Base-by-base conservation (phyloP, 2,888 invertebrate genomes). In the Dryococelus australis region DNA sequence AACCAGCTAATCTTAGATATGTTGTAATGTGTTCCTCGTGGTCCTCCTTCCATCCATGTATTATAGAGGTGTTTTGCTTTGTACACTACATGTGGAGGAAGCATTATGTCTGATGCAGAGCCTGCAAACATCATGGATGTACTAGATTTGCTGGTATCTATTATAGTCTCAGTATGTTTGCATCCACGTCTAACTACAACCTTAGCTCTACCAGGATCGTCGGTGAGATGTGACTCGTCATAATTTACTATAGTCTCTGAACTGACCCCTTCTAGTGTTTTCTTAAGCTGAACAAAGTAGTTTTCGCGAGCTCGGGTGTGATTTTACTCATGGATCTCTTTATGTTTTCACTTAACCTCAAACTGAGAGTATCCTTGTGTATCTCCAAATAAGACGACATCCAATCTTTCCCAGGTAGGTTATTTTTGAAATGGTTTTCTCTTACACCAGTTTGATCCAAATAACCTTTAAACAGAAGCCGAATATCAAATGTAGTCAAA, bases 51-150 rank as follows among this genome's bases (percentile, higher is more conserved):
- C 10, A 89, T 91, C 93, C 93, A 93, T 16, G 91, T 90, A 80
- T 91, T 88, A 89, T 91, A 92, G 24, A 93, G 85, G 87, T 92
- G 86, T 87, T 90, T 89, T 0, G 92, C 90, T 89, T 92, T 93
- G 89, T 92, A 92, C 0, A 92, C 92, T 9, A 92, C 91, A 89
- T 92, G 93, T 53, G 90, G 90, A 10, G 92, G 92, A 51, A 93
- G 89, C 5, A 92, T 43, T 83, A 89, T 88, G 12, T 92, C 92
- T 12, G 47, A 47, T 9, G 47, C 47, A 9, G 47, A 47, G 47
- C 47, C 47, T 47, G 47, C 47, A 47, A 47, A 47, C 47, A 47
- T 47, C 47, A 47, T 12, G 12, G 47, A 47, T 47, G 47, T 47
- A 47, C 47, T 47, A 12, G 47, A 6, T 47, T 47, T 47, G 12